A percentile compares a stretch with the other conserved stretches of the same genome.
Conservation (phyloP, 2,888 invertebrate species). For the Sipunculus nudus region DNA sequence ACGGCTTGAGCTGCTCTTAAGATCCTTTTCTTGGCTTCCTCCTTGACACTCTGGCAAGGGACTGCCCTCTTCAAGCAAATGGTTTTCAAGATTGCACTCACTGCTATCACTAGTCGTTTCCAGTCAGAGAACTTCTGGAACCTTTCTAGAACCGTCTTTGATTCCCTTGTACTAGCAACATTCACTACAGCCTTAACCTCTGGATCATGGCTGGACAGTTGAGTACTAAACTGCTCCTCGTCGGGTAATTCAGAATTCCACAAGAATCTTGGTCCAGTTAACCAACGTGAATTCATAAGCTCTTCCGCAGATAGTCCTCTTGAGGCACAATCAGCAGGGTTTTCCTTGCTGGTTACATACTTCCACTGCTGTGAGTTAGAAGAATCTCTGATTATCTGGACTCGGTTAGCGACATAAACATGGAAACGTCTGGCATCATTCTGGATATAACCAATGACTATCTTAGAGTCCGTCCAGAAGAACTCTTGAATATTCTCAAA, state of each 20-base stretch:
- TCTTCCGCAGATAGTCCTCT: conserved; percentile 30
- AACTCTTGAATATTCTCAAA: conserved; percentile 2
- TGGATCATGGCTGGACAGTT: neutral
- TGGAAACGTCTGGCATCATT: conserved; percentile 41
- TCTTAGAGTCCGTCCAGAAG: conserved; percentile 30
- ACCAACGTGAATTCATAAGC: conserved; percentile 23
- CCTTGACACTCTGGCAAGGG: neutral
- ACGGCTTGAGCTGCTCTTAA: conserved; percentile 6
- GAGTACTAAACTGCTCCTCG: neutral
- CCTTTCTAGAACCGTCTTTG: neutral
- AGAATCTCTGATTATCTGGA: conserved; percentile 37
- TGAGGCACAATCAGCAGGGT: conserved; percentile 53
- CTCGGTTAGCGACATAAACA: conserved; percentile 45
- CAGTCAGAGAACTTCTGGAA: conserved; percentile 18
- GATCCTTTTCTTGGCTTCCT: conserved; percentile 1
- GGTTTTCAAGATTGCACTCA: no score
- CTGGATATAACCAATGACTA: conserved; percentile 22
- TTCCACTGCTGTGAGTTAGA: conserved; percentile 36
- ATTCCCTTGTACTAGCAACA: no score
- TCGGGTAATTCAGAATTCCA: conserved; percentile 12
- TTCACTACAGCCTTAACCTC: no score
- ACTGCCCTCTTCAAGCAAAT: neutral
- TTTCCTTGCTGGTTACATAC: conserved; percentile 44
- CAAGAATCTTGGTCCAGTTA: conserved; percentile 21
- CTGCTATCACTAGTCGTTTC: neutral